Evolutionary conservation across 2,888 invertebrate genomes (phyloP).

Genomic region (Actias luna): DNA sequence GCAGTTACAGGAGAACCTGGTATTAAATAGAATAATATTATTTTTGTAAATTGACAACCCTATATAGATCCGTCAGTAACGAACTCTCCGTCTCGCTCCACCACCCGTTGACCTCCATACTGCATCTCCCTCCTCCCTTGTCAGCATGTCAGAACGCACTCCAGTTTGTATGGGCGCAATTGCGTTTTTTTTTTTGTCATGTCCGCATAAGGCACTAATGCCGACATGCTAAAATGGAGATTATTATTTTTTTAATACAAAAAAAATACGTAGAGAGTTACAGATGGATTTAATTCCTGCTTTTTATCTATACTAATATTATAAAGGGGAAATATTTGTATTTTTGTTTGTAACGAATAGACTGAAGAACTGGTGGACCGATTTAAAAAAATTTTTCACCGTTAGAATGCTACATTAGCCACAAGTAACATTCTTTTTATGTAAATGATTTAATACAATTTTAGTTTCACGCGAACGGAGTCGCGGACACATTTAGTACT

Average conservation of each 20-base stretch:
- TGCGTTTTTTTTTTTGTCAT: slow-evolving; percentile 17
- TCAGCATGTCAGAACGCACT: slow-evolving; percentile 20
- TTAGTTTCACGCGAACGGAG: too few species aligned
- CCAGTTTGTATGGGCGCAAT: slow-evolving; percentile 19
- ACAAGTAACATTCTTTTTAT: too few species aligned
- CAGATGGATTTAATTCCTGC: background rate
- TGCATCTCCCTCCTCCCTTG: slow-evolving; percentile 16
- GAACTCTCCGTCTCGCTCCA: slow-evolving; percentile 17
- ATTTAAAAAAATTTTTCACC: too few species aligned
- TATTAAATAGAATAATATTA: background rate
- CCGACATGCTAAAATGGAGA: background rate
- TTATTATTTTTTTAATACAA: background rate
- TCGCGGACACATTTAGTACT: too few species aligned
- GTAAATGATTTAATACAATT: too few species aligned
- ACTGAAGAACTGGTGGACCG: too few species aligned
- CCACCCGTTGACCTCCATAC: slow-evolving; percentile 15
- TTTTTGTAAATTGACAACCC: slow-evolving; percentile 1
- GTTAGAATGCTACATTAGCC: too few species aligned
- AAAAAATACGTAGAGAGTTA: background rate
- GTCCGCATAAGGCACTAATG: background rate
- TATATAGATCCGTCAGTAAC: slow-evolving; percentile 15
- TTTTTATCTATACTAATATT: too few species aligned
- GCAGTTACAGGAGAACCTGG: too few species aligned
- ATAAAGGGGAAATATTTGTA: too few species aligned
- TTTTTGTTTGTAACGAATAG: too few species aligned